Percentiles rank a stretch among this genome's conserved stretches.
Evolutionary conservation across 1,140 invertebrate genomes (phyloP).

Genomic region (roundworm (Caenorhabditis elegans)): DNA sequence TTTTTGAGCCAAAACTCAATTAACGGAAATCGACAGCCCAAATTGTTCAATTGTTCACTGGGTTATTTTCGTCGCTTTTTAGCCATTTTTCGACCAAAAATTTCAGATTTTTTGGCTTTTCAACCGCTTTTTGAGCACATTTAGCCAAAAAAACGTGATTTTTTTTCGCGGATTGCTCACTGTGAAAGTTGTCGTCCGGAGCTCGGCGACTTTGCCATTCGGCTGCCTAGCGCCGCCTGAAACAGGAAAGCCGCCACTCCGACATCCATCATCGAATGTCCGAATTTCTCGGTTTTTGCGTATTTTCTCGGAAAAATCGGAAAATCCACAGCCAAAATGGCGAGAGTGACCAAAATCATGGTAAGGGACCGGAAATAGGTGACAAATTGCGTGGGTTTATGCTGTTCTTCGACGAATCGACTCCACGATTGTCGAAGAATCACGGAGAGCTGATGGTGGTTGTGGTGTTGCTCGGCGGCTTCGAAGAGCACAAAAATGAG

Average conservation of each 20-base stretch:
- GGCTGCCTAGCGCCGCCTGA: conserved; percentile 68
- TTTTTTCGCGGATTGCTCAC: no score
- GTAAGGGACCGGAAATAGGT: conserved; percentile 46
- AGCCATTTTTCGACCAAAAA: neutral
- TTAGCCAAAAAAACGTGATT: no score
- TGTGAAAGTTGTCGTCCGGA: neutral
- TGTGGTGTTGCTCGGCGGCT: neutral
- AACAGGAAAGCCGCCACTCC: conserved; percentile 86
- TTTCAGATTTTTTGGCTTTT: neutral
- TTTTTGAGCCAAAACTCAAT: no score
- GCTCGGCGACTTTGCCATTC: conserved; percentile 30
- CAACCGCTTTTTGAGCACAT: neutral
- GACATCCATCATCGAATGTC: conserved; percentile 88
- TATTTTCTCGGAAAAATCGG: conserved; percentile 79
- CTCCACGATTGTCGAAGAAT: conserved; percentile 24
- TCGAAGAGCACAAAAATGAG: conserved; percentile 37
- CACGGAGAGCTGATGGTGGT: neutral
- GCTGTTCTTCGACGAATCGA: conserved; percentile 46
- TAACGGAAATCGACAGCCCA: no score
- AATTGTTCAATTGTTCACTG: no score
- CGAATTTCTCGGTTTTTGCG: conserved; percentile 82
- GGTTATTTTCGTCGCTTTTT: neutral
- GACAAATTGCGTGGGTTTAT: conserved; percentile 44
- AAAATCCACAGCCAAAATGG: conserved; percentile 91
- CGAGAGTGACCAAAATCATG: conserved; percentile 75